Percentiles rank a stretch among this genome's conserved stretches.
phyloP scores from a whole-genome alignment of 2,888 invertebrate genomes.

The Lobophora halterata region DNA sequence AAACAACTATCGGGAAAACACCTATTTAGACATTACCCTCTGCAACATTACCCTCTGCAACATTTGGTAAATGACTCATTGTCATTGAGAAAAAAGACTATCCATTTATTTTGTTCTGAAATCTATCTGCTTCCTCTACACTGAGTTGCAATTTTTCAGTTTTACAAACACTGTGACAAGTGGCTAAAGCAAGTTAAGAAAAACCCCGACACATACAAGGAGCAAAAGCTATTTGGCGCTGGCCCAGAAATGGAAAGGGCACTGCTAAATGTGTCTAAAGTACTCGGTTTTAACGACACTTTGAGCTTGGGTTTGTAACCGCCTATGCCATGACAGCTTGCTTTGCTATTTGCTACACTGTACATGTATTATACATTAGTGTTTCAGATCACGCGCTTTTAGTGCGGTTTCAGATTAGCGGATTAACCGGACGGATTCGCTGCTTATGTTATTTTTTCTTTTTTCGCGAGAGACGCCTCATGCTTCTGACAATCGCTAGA shows the following conservation, averaged over 20 bases:
- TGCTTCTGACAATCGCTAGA: too few species aligned
- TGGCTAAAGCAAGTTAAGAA: conserved; percentile 86
- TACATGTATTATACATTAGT: not conserved
- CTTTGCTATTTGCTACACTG: conserved; percentile 54
- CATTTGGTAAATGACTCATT: conserved; percentile 3
- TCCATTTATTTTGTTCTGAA: conserved; percentile 1
- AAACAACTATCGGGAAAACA: too few species aligned
- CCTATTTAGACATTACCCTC: too few species aligned
- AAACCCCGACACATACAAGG: conserved; percentile 82
- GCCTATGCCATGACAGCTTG: conserved; percentile 36
- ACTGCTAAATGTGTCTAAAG: conserved; percentile 79
- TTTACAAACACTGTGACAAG: conserved; percentile 88
- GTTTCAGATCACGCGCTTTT: not conserved
- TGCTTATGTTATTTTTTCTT: too few species aligned
- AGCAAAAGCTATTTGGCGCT: conserved; percentile 77
- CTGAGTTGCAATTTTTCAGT: conserved; percentile 80
- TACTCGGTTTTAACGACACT: conserved; percentile 79
- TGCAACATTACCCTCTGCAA: too few species aligned
- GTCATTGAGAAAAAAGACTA: not conserved
- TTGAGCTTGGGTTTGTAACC: conserved; percentile 75
- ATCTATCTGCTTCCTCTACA: conserved; percentile 40
- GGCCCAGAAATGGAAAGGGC: conserved; percentile 80
- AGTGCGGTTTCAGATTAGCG: too few species aligned
- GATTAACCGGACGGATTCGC: too few species aligned
- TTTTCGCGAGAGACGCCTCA: too few species aligned